phyloP scores from a whole-genome alignment of 2,113 vertebrate species.

The Cheirogaleus medius region DNA sequence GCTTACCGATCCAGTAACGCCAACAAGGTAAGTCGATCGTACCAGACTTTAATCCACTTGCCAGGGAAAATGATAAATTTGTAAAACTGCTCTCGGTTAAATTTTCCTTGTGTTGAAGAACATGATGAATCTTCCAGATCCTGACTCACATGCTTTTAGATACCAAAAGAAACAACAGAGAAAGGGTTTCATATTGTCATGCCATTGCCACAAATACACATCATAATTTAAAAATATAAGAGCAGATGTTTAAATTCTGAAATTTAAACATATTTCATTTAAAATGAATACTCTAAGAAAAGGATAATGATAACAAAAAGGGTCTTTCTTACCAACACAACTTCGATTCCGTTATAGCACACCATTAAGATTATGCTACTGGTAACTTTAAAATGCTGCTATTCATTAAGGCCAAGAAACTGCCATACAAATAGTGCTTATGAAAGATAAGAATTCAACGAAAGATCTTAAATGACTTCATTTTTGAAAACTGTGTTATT shows the following conservation, averaged over 20 bases:
- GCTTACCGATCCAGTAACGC: conserved; percentile 94
- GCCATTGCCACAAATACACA: not conserved
- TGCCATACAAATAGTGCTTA: not conserved
- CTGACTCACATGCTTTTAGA: conserved; percentile 83
- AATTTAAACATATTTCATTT: not conserved
- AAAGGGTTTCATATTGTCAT: not conserved
- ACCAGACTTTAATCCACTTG: conserved; percentile 96
- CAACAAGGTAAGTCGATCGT: conserved; percentile 93
- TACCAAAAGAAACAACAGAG: conserved; percentile 63
- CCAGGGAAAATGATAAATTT: conserved; percentile 95
- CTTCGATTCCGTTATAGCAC: not conserved
- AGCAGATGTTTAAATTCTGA: not conserved
- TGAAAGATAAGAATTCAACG: not conserved
- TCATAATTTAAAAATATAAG: not conserved
- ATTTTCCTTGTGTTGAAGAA: conserved; percentile 91
- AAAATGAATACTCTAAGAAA: not conserved
- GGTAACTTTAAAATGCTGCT: not conserved
- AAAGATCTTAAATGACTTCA: not conserved
- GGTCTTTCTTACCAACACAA: not conserved
- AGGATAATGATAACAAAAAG: not conserved
- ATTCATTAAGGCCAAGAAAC: not conserved
- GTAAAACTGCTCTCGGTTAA: conserved; percentile 93
- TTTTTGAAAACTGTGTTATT: not conserved
- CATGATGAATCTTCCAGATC: conserved; percentile 92
- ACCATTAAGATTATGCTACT: not conserved